phyloP scores from a whole-genome alignment of 1,140 invertebrate species.

The Zaprionus kolodkinae region DNA sequence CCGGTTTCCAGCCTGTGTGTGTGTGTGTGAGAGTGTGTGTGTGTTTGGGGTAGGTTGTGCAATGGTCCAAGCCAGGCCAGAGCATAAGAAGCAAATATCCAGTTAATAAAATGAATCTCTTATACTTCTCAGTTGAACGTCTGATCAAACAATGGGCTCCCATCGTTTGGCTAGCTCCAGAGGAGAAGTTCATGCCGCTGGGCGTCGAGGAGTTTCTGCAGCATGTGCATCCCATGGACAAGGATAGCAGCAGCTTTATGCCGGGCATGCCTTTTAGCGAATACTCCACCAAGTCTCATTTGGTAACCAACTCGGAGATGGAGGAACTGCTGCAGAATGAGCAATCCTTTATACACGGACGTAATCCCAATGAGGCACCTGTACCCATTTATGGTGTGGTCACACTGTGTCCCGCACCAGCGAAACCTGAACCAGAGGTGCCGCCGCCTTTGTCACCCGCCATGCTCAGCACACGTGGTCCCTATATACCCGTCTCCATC shows the following conservation, averaged over 20 bases:
- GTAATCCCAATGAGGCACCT: slow-evolving; percentile 85
- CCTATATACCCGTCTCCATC: slow-evolving; percentile 76
- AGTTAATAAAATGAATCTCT: slow-evolving; percentile 33
- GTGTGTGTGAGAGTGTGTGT: background rate
- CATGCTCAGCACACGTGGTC: slow-evolving; percentile 59
- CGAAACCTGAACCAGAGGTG: slow-evolving; percentile 18
- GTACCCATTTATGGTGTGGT: slow-evolving; percentile 88
- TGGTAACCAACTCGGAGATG: slow-evolving; percentile 86
- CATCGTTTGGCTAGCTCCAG: slow-evolving; percentile 87
- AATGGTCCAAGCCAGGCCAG: slow-evolving; percentile 38
- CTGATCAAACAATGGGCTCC: slow-evolving; percentile 87
- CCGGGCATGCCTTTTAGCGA: slow-evolving; percentile 71
- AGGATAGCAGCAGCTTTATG: slow-evolving; percentile 64
- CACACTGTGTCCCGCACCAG: slow-evolving; percentile 67
- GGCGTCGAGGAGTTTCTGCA: slow-evolving; percentile 87
- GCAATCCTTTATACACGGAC: slow-evolving; percentile 87
- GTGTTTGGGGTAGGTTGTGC: slow-evolving; percentile 32
- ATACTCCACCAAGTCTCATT: slow-evolving; percentile 84
- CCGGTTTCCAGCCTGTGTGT: slow-evolving; percentile 19
- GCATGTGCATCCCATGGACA: slow-evolving; percentile 85
- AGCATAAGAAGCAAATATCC: slow-evolving; percentile 57
- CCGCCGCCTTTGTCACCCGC: background rate
- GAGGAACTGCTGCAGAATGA: slow-evolving; percentile 85
- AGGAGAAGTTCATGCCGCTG: slow-evolving; percentile 87
- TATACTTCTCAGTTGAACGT: slow-evolving; percentile 83